Percentiles rank a stretch among this genome's conserved stretches.
Evolutionary conservation across 2,113 vertebrate genomes (phyloP).

Genomic region (Tricholaema leucomelas): DNA sequence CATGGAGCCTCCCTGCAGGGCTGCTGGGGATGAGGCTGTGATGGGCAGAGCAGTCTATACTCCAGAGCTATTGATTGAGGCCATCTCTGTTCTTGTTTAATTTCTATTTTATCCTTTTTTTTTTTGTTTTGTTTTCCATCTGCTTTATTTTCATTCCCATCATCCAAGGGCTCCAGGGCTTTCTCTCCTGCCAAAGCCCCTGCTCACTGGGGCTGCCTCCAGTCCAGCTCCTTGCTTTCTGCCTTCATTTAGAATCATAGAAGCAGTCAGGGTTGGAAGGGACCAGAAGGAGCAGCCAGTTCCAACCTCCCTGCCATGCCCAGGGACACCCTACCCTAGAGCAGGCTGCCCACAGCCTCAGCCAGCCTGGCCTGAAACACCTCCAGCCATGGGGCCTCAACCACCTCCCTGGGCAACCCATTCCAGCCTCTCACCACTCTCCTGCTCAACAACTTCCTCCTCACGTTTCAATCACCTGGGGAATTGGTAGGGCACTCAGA

Average conservation of each 20-base stretch:
- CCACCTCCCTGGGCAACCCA: too few species aligned
- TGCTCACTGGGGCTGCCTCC: conserved; percentile 5
- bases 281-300: too few species aligned
- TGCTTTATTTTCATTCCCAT: neutral
- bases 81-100: conserved; percentile 66
- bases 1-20: conserved; percentile 46
- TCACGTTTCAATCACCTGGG: neutral
- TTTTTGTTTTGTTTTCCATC: neutral
- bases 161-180: conserved; percentile 2
- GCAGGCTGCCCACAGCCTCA: too few species aligned
- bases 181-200: conserved; percentile 26
- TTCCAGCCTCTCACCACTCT: too few species aligned
- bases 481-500: neutral
- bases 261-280: too few species aligned
- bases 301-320: too few species aligned
- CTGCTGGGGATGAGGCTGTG: conserved; percentile 38
- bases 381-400: too few species aligned
- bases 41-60: conserved; percentile 69
- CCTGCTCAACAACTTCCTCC: too few species aligned
- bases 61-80: conserved; percentile 73
- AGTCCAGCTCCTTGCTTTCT: conserved; percentile 6
- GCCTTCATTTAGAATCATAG: too few species aligned
- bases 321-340: too few species aligned
- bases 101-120: conserved; percentile 69
- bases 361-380: too few species aligned